phyloP scores from a whole-genome alignment of 2,888 invertebrate genomes.

The Drosophila percnosoma region DNA sequence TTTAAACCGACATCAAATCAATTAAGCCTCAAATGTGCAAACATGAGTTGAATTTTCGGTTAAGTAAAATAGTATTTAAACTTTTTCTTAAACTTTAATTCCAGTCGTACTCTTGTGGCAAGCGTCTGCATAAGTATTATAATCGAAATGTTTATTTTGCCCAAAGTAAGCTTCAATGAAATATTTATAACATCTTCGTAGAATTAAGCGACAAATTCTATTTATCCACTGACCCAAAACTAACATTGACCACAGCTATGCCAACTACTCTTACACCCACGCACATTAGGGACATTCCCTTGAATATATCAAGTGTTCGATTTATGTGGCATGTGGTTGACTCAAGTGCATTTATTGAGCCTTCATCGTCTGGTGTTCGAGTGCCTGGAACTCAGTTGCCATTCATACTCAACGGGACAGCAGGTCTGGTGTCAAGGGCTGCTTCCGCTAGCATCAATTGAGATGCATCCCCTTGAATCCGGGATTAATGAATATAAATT shows the following conservation, averaged over 20 bases:
- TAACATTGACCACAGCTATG: constrained; percentile 1
- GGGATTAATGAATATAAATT: constrained; percentile 62
- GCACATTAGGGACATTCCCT: constrained; percentile 11
- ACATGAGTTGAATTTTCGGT: not conserved
- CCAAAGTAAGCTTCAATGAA: not conserved
- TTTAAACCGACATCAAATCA: not conserved
- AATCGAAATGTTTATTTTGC: not conserved
- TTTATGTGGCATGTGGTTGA: not conserved
- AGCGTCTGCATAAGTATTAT: not conserved
- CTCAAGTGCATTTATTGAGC: constrained; percentile 14
- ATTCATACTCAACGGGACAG: not conserved
- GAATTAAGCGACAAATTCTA: not conserved
- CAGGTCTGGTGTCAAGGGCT: constrained; percentile 3
- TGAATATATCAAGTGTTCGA: constrained; percentile 23
- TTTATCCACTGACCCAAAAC: not conserved
- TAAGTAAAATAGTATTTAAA: not conserved
- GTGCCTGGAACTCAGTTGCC: not conserved
- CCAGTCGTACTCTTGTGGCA: not conserved
- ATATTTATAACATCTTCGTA: not conserved
- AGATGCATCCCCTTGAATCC: constrained; percentile 24
- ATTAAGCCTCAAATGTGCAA: not conserved
- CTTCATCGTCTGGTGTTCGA: not conserved
- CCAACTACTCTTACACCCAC: constrained; percentile 1
- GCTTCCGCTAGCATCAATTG: not conserved
- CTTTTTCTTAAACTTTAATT: not conserved